A percentile compares a stretch with the other conserved stretches of the same genome.
phyloP scores from a whole-genome alignment of 1,140 invertebrate genomes.

The Drosophila sechellia region DNA sequence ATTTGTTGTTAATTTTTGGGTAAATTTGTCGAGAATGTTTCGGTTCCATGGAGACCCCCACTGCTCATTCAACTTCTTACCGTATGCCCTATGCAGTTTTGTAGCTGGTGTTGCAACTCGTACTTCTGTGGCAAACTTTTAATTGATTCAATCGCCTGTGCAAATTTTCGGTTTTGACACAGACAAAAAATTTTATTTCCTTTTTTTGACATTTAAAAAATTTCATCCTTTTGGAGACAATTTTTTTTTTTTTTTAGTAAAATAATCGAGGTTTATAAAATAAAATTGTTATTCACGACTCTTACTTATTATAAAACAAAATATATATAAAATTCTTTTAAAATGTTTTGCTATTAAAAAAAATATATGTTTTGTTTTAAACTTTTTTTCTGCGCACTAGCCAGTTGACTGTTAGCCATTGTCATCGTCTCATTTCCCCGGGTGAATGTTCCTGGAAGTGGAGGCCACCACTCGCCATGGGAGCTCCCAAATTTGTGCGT shows the following conservation, averaged over 20 bases:
- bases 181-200: not conserved
- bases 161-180: conserved; percentile 44
- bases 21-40: conserved; percentile 26
- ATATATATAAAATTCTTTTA: too few relatives aligned
- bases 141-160: conserved; percentile 75
- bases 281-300: too few relatives aligned
- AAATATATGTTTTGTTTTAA: too few relatives aligned
- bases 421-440: conserved; percentile 8
- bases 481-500: conserved; percentile 19
- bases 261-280: too few relatives aligned
- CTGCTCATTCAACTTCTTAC: conserved; percentile 4
- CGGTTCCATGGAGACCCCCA: not conserved
- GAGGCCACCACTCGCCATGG: not conserved
- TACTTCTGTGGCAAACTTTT: conserved; percentile 59
- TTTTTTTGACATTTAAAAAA: not conserved
- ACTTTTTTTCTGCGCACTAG: not conserved
- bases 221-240: too few relatives aligned
- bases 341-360: too few relatives aligned
- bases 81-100: conserved; percentile 23
- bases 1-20: conserved; percentile 48
- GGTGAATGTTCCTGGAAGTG: not conserved
- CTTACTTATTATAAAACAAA: too few relatives aligned
- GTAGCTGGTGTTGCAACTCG: conserved; percentile 17
- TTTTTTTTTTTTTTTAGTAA: too few relatives aligned
- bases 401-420: conserved; percentile 25